Conservation (phyloP, 2,888 invertebrate genomes). For the Athalia circularis region DNA sequence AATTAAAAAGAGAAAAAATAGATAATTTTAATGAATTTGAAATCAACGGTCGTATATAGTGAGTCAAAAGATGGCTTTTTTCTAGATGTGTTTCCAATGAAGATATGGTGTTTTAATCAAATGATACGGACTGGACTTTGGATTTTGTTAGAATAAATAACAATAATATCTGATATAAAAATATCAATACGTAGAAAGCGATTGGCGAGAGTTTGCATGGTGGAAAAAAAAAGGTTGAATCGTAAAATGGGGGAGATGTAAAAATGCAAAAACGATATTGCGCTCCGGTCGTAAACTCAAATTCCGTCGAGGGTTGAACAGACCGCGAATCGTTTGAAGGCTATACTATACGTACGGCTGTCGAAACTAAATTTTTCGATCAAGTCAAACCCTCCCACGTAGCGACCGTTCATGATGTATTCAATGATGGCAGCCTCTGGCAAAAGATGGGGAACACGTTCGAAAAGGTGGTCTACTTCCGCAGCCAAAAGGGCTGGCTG, state of each 20-base stretch:
- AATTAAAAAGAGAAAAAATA: background rate
- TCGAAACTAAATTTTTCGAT: conserved; percentile 41
- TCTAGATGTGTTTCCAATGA: no score
- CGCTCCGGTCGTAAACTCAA: conserved; percentile 23
- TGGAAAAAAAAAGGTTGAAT: conserved; percentile 6
- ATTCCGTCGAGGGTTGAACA: conserved; percentile 37
- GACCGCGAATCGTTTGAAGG: conserved; percentile 36
- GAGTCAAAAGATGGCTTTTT: no score
- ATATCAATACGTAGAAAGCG: no score
- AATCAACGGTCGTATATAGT: no score
- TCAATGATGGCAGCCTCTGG: conserved; percentile 41
- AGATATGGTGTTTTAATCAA: no score
- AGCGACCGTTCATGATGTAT: conserved; percentile 40
- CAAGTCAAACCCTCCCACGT: conserved; percentile 40
- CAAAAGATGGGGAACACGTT: conserved; percentile 39
- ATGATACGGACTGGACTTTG: no score
- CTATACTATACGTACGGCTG: conserved; percentile 31
- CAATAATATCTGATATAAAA: no score
- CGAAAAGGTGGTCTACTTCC: conserved; percentile 40
- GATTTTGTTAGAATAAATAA: no score
- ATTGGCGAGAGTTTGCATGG: no score
- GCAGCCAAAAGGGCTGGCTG: conserved; percentile 15
- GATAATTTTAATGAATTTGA: background rate
- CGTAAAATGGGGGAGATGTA: conserved; percentile 25
- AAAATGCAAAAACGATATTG: conserved; percentile 38